Evolutionary conservation across 2,797 vertebrate species (phyloP).

Genomic region (Novumbra hubbsi): DNA sequence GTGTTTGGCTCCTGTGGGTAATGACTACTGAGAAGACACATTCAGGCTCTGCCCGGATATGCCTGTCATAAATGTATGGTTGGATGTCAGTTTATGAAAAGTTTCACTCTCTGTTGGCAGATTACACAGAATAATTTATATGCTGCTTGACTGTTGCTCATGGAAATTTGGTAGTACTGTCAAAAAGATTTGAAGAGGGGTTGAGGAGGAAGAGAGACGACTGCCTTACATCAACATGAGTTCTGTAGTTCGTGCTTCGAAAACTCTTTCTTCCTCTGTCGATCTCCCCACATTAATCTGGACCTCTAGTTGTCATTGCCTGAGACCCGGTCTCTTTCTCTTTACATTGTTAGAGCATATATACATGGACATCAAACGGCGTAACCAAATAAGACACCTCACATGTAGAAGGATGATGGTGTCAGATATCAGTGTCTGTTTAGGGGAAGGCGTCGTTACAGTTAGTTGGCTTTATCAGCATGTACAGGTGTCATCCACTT

Average conservation of each 20-base stretch:
- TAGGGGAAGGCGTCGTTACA: not conserved
- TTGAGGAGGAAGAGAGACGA: conserved; percentile 31
- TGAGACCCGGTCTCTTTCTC: not conserved
- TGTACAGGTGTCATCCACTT: not conserved
- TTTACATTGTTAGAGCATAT: not conserved
- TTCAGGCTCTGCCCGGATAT: conserved; percentile 36
- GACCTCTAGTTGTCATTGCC: conserved; percentile 11
- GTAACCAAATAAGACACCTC: not conserved
- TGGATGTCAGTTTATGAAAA: conserved; percentile 51
- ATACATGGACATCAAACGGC: not conserved
- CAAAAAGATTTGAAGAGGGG: conserved; percentile 51
- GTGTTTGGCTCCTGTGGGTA: conserved; percentile 10
- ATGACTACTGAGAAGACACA: conserved; percentile 23
- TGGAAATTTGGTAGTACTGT: conserved; percentile 55
- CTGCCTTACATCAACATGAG: conserved; percentile 60
- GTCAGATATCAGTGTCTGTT: not conserved
- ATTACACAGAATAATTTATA: conserved; percentile 74
- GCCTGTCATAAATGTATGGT: conserved; percentile 46
- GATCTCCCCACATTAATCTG: not conserved
- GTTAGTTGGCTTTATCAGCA: not conserved
- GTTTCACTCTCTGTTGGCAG: conserved; percentile 54
- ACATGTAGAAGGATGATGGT: not conserved
- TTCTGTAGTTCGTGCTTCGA: conserved; percentile 31
- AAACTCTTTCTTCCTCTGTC: conserved; percentile 15
- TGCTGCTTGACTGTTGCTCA: conserved; percentile 48